These are phyloP conservation scores for Aplysina aerophoba DNA, from an alignment of 37 sponge, comb jelly and placozoan species.

Conservation along the genomic window DNA sequence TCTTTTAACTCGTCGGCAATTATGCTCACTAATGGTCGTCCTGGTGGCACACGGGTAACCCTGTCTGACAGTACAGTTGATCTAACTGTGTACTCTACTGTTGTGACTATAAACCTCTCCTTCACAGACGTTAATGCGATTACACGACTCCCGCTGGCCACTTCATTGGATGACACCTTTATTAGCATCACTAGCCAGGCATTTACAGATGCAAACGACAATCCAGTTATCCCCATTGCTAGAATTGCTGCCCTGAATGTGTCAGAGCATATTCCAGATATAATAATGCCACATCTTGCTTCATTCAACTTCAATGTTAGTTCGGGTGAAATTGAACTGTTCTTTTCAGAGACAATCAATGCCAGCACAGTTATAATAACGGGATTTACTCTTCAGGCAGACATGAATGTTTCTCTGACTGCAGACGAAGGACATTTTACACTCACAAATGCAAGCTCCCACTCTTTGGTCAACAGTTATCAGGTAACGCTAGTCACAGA, in stretches of 20 bases:
- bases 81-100: constrained; percentile 50
- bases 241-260: constrained; percentile 51
- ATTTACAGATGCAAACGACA: constrained; percentile 72
- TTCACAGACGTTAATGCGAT: constrained; percentile 79
- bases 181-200: constrained; percentile 36
- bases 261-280: constrained; percentile 47
- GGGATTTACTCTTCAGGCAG: constrained; percentile 70
- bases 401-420: not conserved
- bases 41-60: constrained; percentile 44
- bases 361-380: constrained; percentile 64
- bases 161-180: constrained; percentile 63
- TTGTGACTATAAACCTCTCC: constrained; percentile 61
- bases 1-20: constrained; percentile 65
- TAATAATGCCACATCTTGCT: constrained; percentile 43
- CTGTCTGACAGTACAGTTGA: constrained; percentile 56
- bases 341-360: constrained; percentile 85
- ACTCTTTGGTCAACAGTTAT: constrained; percentile 49
- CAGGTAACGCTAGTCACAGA: constrained; percentile 38
- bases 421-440: constrained; percentile 36
- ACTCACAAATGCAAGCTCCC: constrained; percentile 58
- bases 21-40: constrained; percentile 41
- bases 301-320: constrained; percentile 84
- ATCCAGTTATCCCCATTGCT: constrained; percentile 33
- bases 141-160: constrained; percentile 74
- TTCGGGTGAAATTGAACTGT: constrained; percentile 65